Evolutionary conservation across 2,797 vertebrate species (phyloP), one percentile per base, ranked within the genome.

Genomic region (Falco naumanni): DNA sequence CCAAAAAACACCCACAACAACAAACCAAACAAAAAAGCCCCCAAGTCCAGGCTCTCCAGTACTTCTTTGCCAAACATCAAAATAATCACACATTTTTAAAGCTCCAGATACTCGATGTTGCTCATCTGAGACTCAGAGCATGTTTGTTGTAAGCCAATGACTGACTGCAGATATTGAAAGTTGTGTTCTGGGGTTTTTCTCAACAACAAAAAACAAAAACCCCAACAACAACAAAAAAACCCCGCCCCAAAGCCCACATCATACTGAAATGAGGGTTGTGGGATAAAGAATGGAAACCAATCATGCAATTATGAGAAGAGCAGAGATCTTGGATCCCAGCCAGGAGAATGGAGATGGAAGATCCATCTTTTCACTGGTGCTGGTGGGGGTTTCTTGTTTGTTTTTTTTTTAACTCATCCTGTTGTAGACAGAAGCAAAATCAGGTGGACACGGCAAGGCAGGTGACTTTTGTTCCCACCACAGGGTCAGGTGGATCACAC

Each of bases 71-170:
- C 21, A 10, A 72, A 19, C 6, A 3, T 10, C 17, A 16, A 14
- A 29, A 3, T 0, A 0, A 2, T 13, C 22, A 4, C 22, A 2
- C 4, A 0, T 45, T 28, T 34, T 14, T 4, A 34, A 6, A 60
- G 74, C 63, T 75, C 25, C 1, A 6, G 63, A 15, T 13, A 20
- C 9, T 20, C 61, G 16, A 1, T 1, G 11, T 0, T 43, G 59
- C 74, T 43, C 54, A 12, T 11, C 34, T 5, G 34, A 37, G 33
- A 7, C 65, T 34, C 10, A 0, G 37, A 61, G 83, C 51, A 54
- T 21, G 5, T 22, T 7, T 53, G 25, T 2, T 22, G 20, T 1
- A 18, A 91, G 82, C 39, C 25, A 14, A 31, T 6, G 2, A 16
- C 10, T 10, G 12, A 24, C 43, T 45, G 37, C 26, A 16, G 7